Percentiles rank a stretch among this genome's conserved stretches.
Conservation (phyloP, 2,113 vertebrate species). For the Etheostoma spectabile region DNA sequence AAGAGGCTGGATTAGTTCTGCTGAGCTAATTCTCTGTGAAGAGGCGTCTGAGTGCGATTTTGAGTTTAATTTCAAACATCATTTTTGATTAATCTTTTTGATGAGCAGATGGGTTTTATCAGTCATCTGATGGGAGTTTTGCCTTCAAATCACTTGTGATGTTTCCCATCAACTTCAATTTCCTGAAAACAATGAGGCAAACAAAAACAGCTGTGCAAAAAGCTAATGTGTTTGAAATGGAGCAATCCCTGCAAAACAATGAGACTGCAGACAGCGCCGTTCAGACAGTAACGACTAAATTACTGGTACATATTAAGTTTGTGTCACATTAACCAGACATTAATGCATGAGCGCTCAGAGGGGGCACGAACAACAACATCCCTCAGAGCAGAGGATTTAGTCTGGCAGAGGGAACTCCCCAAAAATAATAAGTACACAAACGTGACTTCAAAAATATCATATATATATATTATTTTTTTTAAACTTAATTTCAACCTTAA, state of each 20-base stretch:
- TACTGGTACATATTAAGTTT: slow-evolving; percentile 41
- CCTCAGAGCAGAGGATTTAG: background rate
- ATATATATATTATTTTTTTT: too few species aligned
- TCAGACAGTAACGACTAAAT: slow-evolving; percentile 53
- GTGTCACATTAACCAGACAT: slow-evolving; percentile 55
- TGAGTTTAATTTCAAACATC: slow-evolving; percentile 43
- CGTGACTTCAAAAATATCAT: background rate
- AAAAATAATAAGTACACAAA: background rate
- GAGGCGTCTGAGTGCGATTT: slow-evolving; percentile 23
- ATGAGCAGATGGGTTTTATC: slow-evolving; percentile 30
- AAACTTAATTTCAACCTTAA: background rate
- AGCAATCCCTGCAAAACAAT: slow-evolving; percentile 55
- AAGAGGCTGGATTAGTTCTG: slow-evolving; percentile 20
- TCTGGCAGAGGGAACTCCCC: background rate
- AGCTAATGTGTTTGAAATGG: slow-evolving; percentile 68
- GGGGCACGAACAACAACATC: background rate
- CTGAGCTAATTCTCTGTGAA: slow-evolving; percentile 3
- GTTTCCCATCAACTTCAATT: slow-evolving; percentile 49
- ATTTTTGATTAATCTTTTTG: slow-evolving; percentile 37
- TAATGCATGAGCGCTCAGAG: slow-evolving; percentile 44
- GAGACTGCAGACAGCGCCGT: slow-evolving; percentile 40
- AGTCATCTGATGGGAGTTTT: slow-evolving; percentile 16
- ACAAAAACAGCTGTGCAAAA: slow-evolving; percentile 34
- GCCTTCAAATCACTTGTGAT: slow-evolving; percentile 36
- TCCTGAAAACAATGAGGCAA: slow-evolving; percentile 34